These are phyloP conservation scores for Misgurnus mizolepis DNA, from an alignment of 2,113 vertebrate genomes.

Conservation along the genomic window DNA sequence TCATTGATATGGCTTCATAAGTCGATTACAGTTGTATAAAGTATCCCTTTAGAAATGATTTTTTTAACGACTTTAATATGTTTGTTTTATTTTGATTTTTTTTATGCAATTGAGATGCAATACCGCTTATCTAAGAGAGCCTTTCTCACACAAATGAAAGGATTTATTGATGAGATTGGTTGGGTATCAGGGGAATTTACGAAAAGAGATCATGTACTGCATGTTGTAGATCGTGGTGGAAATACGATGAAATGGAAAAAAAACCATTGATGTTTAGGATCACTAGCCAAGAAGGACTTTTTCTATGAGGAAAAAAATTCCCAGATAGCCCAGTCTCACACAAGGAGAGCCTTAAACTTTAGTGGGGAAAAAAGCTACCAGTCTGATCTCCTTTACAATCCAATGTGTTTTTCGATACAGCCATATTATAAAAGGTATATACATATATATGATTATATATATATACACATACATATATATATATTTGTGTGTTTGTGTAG, in stretches of 20 bases:
- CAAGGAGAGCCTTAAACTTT: constrained; percentile 78
- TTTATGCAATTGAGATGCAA: constrained; percentile 77
- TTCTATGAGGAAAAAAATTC: constrained; percentile 46
- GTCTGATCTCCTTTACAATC: constrained; percentile 75
- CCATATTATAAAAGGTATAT: constrained; percentile 79
- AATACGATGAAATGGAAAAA: not conserved
- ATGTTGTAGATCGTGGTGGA: constrained; percentile 48
- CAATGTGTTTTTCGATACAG: constrained; percentile 80
- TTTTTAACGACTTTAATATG: constrained; percentile 57
- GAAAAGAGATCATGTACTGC: constrained; percentile 58
- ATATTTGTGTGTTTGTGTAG: constrained; percentile 83
- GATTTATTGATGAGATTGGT: constrained; percentile 48
- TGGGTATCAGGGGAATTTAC: constrained; percentile 40
- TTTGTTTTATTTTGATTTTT: constrained; percentile 51
- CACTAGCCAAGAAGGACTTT: constrained; percentile 47
- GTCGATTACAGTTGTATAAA: constrained; percentile 69
- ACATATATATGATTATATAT: constrained; percentile 69
- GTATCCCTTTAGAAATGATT: constrained; percentile 70
- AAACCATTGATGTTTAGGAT: constrained; percentile 3
- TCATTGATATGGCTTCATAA: constrained; percentile 60
- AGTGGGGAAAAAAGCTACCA: constrained; percentile 57
- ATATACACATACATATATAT: constrained; percentile 60
- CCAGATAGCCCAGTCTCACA: constrained; percentile 58
- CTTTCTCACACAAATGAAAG: constrained; percentile 50
- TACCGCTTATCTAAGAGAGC: constrained; percentile 66